Base-by-base conservation (phyloP, 2,888 invertebrate genomes). In the Hyalella azteca region DNA sequence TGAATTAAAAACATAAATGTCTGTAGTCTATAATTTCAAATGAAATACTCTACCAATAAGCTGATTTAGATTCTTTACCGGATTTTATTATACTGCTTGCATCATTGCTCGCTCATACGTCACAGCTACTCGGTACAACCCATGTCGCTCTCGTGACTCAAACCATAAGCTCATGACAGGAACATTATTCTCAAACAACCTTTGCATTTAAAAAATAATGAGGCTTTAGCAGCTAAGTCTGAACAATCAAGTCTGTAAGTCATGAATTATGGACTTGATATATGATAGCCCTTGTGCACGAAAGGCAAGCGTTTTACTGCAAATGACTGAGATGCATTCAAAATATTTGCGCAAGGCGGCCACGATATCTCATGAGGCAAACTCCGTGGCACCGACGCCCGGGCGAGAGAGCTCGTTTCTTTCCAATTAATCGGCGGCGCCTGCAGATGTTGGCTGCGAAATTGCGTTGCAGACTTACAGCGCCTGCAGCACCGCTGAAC, bases 221-320 rank as follows among this genome's bases (percentile, higher is more conserved):
- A 5, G 54, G 22, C 22, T 54, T 54, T 54, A 54, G 22, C 54
- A 15, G 54, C 1, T 36, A 66, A 13, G 66, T 3, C 36, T 36
- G 29, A 36, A 66, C 66, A 66, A 66, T 66, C 66, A 66, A 66
- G 39, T 66, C 59, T 36, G 36, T n/a, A n/a, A 7, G 36, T 29
- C 36, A 5, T 66, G 66, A 66, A 66, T 66, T 66, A 36, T 66
- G 36, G 39, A 32, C 66, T n/a, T 66, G 66, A 66, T 66, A 11
- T 66, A 66, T 66, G 66, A 66, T 39, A 54, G 54, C 54, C 29
- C 26, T 54, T 54, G 54, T 54, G 22, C 54, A 54, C 54, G 54
- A 9, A 26, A 5, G 26, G 54, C 13, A 22, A 54, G 19, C 9
- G 54, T 54, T 54, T 54, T 54, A 54, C 54, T 26, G 22, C 54